Conservation (phyloP, 2,113 vertebrate species). For the Mobula birostris region DNA sequence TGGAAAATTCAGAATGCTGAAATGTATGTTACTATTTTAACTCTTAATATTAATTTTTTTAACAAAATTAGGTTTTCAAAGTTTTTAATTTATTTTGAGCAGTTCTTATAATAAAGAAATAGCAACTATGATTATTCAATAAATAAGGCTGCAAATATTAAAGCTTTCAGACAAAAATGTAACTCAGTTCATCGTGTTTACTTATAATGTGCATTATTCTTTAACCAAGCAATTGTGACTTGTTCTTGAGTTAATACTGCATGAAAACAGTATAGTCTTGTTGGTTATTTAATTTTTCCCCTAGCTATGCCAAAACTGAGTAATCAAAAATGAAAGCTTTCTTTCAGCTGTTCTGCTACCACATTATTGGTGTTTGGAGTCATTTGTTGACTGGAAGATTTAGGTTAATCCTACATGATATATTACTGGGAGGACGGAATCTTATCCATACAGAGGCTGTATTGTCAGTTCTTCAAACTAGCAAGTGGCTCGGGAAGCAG, state of each 20-base stretch:
- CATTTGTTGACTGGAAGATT: background rate
- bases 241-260: background rate
- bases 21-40: background rate
- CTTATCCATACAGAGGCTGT: background rate
- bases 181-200: background rate
- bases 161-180: background rate
- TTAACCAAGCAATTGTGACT: background rate
- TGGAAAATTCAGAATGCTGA: background rate
- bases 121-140: background rate
- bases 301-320: background rate
- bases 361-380: background rate
- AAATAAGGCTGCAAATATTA: background rate
- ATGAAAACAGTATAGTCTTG: background rate
- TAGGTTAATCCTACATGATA: background rate
- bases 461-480: background rate
- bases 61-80: background rate
- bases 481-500: background rate
- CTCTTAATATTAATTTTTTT: background rate
- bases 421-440: background rate
- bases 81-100: background rate
- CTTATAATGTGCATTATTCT: background rate
- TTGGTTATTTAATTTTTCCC: background rate
- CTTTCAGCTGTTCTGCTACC: background rate
- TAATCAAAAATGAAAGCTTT: background rate
- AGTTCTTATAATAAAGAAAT: background rate